phyloP scores from a whole-genome alignment of 30 jellyfish, hydroid and myxozoan genomes.

The Aurelia coerulea region DNA sequence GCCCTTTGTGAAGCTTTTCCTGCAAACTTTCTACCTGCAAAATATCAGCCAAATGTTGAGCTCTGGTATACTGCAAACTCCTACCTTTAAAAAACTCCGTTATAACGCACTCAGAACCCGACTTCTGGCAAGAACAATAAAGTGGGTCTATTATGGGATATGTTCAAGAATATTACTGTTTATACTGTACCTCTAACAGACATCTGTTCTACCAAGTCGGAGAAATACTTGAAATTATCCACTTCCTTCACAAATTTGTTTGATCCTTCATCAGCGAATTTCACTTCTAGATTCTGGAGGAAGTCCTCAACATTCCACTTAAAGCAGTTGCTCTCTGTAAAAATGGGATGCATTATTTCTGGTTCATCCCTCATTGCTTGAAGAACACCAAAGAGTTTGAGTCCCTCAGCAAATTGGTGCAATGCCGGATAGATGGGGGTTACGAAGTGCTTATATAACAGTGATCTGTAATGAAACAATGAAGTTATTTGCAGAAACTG shows the following conservation, averaged over 20 bases:
- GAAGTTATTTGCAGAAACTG: not conserved
- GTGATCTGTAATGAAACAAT: conserved; percentile 3
- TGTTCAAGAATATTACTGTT: too few relatives aligned
- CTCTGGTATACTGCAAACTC: too few relatives aligned
- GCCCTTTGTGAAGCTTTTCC: too few relatives aligned
- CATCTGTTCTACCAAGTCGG: conserved; percentile 26
- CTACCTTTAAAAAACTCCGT: too few relatives aligned
- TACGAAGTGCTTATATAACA: not conserved
- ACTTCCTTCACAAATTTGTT: conserved; percentile 1
- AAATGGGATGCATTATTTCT: not conserved
- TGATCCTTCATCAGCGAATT: too few relatives aligned
- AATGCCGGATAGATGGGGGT: conserved; percentile 1
- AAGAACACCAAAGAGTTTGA: conserved; percentile 16
- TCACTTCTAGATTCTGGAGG: too few relatives aligned
- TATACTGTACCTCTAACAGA: conserved; percentile 27
- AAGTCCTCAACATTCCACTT: too few relatives aligned
- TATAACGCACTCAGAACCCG: too few relatives aligned
- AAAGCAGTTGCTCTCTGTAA: not conserved
- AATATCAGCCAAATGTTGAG: too few relatives aligned
- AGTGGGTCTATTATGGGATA: not conserved
- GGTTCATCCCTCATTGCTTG: not conserved
- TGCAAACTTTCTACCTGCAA: too few relatives aligned
- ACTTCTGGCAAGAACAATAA: too few relatives aligned
- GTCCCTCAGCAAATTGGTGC: conserved; percentile 20
- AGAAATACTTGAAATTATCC: conserved; percentile 20